phyloP scores from a whole-genome alignment of 2,888 invertebrate genomes.

The Periphyllus acericola region DNA sequence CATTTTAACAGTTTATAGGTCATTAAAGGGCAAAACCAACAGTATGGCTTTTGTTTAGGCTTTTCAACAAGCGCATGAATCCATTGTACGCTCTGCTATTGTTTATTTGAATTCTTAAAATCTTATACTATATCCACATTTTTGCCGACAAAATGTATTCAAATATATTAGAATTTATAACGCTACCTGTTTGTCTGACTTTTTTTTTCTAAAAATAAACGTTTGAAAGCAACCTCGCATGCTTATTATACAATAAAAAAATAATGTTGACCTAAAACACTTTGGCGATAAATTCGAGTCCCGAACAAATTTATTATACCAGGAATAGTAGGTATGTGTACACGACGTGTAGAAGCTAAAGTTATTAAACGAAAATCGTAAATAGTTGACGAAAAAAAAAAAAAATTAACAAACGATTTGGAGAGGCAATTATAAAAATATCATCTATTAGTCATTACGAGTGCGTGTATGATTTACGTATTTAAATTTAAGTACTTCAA shows the following conservation, averaged over 20 bases:
- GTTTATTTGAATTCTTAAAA: not conserved
- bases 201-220: not conserved
- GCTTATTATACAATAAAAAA: not conserved
- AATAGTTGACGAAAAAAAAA: not conserved
- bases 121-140: not conserved
- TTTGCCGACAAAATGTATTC: not conserved
- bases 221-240: too few relatives aligned
- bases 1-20: constrained; percentile 8
- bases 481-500: not conserved
- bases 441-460: not conserved
- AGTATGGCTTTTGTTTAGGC: constrained; percentile 16
- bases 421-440: not conserved
- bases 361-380: not conserved
- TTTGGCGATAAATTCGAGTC: too few relatives aligned
- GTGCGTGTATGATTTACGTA: not conserved
- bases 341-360: not conserved
- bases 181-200: not conserved
- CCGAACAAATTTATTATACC: too few relatives aligned
- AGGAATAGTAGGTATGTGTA: not conserved
- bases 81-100: not conserved
- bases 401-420: not conserved
- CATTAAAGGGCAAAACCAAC: constrained; percentile 14
- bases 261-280: not conserved
- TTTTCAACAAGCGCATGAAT: constrained; percentile 7
- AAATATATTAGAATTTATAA: not conserved